phyloP scores from a whole-genome alignment of 2,888 invertebrate species.

The Acleris holmiana region DNA sequence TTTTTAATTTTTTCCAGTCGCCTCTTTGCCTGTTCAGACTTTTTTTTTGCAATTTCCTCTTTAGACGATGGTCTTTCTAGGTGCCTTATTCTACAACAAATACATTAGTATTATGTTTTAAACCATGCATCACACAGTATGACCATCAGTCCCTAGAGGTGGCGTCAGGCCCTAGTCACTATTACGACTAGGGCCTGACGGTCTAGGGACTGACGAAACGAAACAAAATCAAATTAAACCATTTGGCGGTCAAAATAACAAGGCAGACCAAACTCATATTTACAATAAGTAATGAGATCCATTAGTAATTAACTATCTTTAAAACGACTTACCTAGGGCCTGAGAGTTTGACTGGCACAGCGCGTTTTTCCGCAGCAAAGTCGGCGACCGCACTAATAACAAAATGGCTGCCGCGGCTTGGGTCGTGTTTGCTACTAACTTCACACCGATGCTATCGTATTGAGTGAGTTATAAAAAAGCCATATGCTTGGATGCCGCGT shows the following conservation, averaged over 20 bases:
- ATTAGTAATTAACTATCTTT: slow-evolving; percentile 16
- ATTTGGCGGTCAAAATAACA: not conserved
- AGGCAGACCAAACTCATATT: not conserved
- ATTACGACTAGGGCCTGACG: slow-evolving; percentile 28
- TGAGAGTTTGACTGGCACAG: slow-evolving; percentile 12
- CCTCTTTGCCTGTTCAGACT: slow-evolving; percentile 31
- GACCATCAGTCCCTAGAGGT: slow-evolving; percentile 23
- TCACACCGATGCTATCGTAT: slow-evolving; percentile 21
- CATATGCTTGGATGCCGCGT: slow-evolving; percentile 15
- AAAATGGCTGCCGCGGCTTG: slow-evolving; percentile 15
- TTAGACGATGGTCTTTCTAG: slow-evolving; percentile 33
- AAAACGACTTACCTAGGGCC: slow-evolving; percentile 18
- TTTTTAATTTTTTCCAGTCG: slow-evolving; percentile 38
- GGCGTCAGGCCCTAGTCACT: slow-evolving; percentile 16
- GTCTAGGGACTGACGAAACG: slow-evolving; percentile 36
- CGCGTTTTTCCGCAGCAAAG: slow-evolving; percentile 19
- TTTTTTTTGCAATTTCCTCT: slow-evolving; percentile 34
- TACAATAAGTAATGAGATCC: slow-evolving; percentile 14
- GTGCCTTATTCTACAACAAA: slow-evolving; percentile 38
- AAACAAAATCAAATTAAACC: slow-evolving; percentile 21
- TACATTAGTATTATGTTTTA: slow-evolving; percentile 30
- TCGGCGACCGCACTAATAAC: slow-evolving; percentile 26
- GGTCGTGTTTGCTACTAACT: slow-evolving; percentile 23
- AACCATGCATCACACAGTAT: slow-evolving; percentile 32
- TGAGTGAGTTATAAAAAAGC: slow-evolving; percentile 35